A percentile compares a stretch with the other conserved stretches of the same genome.
Conservation (phyloP, 2,797 vertebrate species). For the Decapterus maruadsi region DNA sequence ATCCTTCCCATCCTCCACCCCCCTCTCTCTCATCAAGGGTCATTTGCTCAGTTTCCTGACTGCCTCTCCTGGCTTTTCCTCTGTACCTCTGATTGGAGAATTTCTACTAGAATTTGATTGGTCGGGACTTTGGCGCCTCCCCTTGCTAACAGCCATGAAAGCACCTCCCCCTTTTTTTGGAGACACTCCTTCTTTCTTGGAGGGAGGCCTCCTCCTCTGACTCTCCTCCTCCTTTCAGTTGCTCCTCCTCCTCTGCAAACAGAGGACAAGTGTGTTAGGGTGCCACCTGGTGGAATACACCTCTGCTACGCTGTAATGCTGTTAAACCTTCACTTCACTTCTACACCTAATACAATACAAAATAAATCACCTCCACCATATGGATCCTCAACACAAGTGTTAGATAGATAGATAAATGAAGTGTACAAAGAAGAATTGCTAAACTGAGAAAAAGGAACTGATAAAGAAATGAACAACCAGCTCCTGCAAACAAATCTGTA, state of each 20-base stretch:
- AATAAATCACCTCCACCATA: background rate
- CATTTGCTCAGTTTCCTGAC: conserved; percentile 80
- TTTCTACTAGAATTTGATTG: conserved; percentile 58
- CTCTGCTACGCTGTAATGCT: rapidly evolving
- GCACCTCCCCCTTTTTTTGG: conserved; percentile 35
- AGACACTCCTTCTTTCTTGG: conserved; percentile 48
- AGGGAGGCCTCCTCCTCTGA: conserved; percentile 23
- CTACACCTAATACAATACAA: background rate
- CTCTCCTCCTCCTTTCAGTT: conserved; percentile 20
- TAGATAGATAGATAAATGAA: background rate
- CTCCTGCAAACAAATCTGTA: background rate
- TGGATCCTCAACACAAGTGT: background rate
- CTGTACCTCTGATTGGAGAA: conserved; percentile 65
- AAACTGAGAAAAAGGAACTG: background rate
- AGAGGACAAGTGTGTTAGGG: conserved; percentile 34
- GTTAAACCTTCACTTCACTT: background rate
- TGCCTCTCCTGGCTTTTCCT: conserved; percentile 50
- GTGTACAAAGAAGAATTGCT: background rate
- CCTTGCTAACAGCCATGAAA: background rate
- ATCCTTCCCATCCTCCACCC: conserved; percentile 64
- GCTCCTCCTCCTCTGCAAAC: conserved; percentile 39
- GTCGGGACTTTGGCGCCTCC: conserved; percentile 42
- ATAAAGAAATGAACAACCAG: background rate
- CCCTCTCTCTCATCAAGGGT: conserved; percentile 77
- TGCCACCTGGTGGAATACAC: conserved; percentile 59